These are phyloP conservation scores for Rhinophrynus dorsalis DNA, from an alignment of 2,797 vertebrate genomes.

Conservation along the genomic window DNA sequence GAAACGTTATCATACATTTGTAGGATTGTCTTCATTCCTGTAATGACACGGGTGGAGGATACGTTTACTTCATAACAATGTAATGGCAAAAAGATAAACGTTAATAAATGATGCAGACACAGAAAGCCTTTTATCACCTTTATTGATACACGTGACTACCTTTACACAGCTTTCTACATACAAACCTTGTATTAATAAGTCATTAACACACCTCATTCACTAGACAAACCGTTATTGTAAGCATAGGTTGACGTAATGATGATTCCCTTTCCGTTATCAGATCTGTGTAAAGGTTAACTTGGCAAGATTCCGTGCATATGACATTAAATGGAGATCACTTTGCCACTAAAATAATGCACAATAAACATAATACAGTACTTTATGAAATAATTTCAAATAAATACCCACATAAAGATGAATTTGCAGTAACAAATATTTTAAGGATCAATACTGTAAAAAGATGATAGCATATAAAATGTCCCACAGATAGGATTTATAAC, in stretches of 20 bases:
- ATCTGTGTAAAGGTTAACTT: slow-evolving; percentile 92
- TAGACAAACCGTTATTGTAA: slow-evolving; percentile 46
- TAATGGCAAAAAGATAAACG: no score
- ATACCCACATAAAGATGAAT: slow-evolving; percentile 92
- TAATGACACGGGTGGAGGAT: no score
- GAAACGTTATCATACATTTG: no score
- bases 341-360: slow-evolving; percentile 92
- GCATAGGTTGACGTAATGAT: slow-evolving; percentile 51
- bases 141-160: slow-evolving; percentile 88
- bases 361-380: slow-evolving; percentile 94
- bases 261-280: slow-evolving; percentile 76
- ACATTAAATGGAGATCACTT: slow-evolving; percentile 88
- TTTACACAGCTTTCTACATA: slow-evolving; percentile 82
- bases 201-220: slow-evolving; percentile 62
- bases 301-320: slow-evolving; percentile 92
- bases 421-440: slow-evolving; percentile 92
- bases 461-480: slow-evolving; percentile 85
- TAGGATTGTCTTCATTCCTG: no score
- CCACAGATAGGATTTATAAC: slow-evolving; percentile 88
- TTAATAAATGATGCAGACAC: no score
- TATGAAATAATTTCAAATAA: slow-evolving; percentile 92
- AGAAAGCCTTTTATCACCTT: slow-evolving; percentile 80
- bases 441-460: slow-evolving; percentile 95
- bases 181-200: slow-evolving; percentile 70
- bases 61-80: no score